These are phyloP conservation scores for Dendrocincla fuliginosa DNA, from an alignment of 2,797 vertebrate species.

Conservation along the genomic window DNA sequence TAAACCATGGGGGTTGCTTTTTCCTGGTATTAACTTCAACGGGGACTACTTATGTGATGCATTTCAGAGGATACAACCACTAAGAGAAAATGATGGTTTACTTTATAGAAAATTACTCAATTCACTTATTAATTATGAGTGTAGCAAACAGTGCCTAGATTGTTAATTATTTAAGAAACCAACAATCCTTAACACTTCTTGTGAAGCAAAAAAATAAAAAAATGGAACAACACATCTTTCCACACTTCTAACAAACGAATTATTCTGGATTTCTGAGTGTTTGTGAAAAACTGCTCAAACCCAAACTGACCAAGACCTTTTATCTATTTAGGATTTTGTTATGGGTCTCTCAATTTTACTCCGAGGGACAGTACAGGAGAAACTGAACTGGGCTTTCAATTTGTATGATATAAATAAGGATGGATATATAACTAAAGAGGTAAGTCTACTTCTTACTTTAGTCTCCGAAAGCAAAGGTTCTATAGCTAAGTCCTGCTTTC, in stretches of 20 bases:
- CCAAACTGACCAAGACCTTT: not conserved
- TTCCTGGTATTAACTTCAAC: not conserved
- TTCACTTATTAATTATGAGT: not conserved
- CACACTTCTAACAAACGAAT: not conserved
- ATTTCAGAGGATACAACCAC: not conserved
- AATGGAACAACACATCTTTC: not conserved
- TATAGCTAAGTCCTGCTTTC: not conserved
- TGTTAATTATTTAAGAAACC: not conserved
- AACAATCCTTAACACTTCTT: not conserved
- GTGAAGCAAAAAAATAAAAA: not conserved
- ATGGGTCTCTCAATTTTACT: conserved; percentile 98
- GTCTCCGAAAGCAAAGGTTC: not conserved
- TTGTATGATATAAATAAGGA: conserved; percentile 99
- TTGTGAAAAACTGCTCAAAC: not conserved
- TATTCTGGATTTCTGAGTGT: not conserved
- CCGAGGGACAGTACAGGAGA: conserved; percentile 94
- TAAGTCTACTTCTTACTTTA: conserved; percentile 58
- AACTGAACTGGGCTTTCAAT: conserved; percentile 99
- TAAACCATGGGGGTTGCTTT: not conserved
- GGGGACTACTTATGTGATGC: not conserved
- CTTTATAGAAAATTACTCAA: not conserved
- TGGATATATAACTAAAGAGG: conserved; percentile 98
- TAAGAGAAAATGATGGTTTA: not conserved
- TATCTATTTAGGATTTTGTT: conserved; percentile 89
- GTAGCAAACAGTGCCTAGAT: not conserved